Percentiles rank a stretch among this genome's conserved stretches.
Evolutionary conservation across 1,140 invertebrate species (phyloP).

Genomic region (Ceratina calcarata): DNA sequence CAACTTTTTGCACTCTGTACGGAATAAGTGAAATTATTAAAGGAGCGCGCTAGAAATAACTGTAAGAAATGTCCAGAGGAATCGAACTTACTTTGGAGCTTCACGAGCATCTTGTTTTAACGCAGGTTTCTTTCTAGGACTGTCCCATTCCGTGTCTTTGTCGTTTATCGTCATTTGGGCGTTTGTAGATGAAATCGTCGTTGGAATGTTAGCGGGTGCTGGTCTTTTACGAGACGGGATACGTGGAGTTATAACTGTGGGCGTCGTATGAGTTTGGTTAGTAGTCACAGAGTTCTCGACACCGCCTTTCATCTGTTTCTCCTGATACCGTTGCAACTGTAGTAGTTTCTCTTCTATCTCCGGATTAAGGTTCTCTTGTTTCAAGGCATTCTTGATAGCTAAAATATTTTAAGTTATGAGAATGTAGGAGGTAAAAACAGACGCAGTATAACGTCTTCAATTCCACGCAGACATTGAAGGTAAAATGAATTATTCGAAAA

Average conservation of each 20-base stretch:
- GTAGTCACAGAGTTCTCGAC: slow-evolving; percentile 68
- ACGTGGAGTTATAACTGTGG: slow-evolving; percentile 65
- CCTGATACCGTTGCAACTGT: slow-evolving; percentile 92
- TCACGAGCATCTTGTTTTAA: slow-evolving; percentile 75
- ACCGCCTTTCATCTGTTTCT: slow-evolving; percentile 87
- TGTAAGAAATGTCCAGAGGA: background rate
- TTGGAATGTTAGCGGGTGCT: slow-evolving; percentile 60
- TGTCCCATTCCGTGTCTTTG: slow-evolving; percentile 83
- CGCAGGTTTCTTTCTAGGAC: slow-evolving; percentile 77
- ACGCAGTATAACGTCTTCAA: slow-evolving; percentile 12
- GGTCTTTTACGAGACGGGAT: slow-evolving; percentile 75
- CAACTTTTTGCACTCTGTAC: slow-evolving; percentile 67
- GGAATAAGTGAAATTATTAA: background rate
- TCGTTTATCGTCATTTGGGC: slow-evolving; percentile 73
- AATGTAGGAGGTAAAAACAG: slow-evolving; percentile 11
- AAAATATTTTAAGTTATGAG: slow-evolving; percentile 61
- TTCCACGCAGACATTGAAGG: background rate
- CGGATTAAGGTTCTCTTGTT: slow-evolving; percentile 93
- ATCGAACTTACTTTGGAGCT: slow-evolving; percentile 67
- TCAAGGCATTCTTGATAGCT: slow-evolving; percentile 91
- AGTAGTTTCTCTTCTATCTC: slow-evolving; percentile 96
- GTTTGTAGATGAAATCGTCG: slow-evolving; percentile 52
- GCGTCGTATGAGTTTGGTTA: slow-evolving; percentile 70
- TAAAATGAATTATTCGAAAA: slow-evolving; percentile 29
- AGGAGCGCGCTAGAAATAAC: background rate